Percentiles rank a stretch among this genome's conserved stretches.
phyloP scores from a whole-genome alignment of 1,140 invertebrate genomes.

The Maconellicoccus hirsutus region DNA sequence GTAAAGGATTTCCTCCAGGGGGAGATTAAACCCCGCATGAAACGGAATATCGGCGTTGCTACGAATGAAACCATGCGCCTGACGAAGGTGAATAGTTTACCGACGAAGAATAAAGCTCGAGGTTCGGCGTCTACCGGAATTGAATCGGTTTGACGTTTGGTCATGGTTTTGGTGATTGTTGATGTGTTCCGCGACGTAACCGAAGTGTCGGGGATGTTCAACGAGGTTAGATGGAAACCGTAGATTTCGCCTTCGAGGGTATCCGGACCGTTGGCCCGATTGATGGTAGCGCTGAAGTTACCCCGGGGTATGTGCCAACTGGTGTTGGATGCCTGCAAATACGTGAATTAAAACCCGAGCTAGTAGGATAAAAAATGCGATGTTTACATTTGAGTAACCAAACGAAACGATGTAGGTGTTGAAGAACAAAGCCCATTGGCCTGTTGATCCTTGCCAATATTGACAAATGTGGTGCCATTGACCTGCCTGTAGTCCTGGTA shows the following conservation, averaged over 20 bases:
- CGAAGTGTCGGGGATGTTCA: not conserved
- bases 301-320: not conserved
- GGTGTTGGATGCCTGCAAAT: not conserved
- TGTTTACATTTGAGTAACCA: not conserved
- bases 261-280: not conserved
- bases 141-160: not conserved
- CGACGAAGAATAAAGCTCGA: not conserved
- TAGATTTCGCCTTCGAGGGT: not conserved
- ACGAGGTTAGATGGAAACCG: not conserved
- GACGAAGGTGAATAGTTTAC: not conserved
- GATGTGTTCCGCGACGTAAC: not conserved
- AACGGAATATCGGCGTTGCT: not conserved
- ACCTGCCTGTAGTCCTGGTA: not conserved
- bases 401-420: conserved; percentile 13
- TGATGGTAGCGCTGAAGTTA: not conserved
- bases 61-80: not conserved
- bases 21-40: not conserved
- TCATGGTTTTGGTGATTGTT: not conserved
- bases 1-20: not conserved
- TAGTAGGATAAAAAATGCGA: too few relatives aligned
- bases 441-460: conserved; percentile 16
- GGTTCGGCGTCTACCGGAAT: not conserved
- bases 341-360: too few relatives aligned
- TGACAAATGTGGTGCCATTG: conserved; percentile 11
- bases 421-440: not conserved